phyloP scores from a whole-genome alignment of 2,113 vertebrate species.

The Penelope pileata region DNA sequence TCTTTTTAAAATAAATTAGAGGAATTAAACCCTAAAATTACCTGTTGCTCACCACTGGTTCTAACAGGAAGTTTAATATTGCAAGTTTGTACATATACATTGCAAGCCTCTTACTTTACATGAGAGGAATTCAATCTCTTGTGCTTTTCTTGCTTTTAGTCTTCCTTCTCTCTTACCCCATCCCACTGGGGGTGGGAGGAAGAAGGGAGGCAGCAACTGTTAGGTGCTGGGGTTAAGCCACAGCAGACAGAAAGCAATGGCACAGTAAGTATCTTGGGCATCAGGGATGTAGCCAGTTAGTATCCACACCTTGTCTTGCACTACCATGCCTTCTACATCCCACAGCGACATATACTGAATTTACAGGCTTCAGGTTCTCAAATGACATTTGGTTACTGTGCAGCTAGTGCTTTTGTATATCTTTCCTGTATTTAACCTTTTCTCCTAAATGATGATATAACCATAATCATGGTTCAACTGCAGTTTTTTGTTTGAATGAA shows the following conservation, averaged over 20 bases:
- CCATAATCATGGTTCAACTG: not conserved
- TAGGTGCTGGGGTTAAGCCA: not conserved
- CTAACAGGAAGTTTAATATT: not conserved
- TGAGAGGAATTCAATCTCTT: not conserved
- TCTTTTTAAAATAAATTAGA: not conserved
- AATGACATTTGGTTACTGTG: not conserved
- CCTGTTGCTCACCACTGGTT: not conserved
- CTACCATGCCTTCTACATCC: not conserved
- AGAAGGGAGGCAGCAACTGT: not conserved
- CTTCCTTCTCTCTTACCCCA: not conserved
- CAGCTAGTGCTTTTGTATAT: rapidly evolving
- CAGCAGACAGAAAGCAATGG: not conserved
- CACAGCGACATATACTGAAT: not conserved
- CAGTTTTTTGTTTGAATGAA: not conserved
- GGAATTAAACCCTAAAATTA: not conserved
- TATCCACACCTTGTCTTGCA: not conserved
- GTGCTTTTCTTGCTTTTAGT: not conserved
- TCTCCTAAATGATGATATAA: not conserved
- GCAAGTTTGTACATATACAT: rapidly evolving
- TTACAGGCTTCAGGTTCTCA: not conserved
- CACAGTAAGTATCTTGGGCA: not conserved
- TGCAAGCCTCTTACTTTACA: not conserved
- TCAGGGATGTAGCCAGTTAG: not conserved
- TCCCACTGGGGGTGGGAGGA: rapidly evolving
- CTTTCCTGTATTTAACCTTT: not conserved